A percentile compares a stretch with the other conserved stretches of the same genome.
Evolutionary conservation across 2,888 invertebrate genomes (phyloP).

Genomic region (Gymnosoma rotundatum): DNA sequence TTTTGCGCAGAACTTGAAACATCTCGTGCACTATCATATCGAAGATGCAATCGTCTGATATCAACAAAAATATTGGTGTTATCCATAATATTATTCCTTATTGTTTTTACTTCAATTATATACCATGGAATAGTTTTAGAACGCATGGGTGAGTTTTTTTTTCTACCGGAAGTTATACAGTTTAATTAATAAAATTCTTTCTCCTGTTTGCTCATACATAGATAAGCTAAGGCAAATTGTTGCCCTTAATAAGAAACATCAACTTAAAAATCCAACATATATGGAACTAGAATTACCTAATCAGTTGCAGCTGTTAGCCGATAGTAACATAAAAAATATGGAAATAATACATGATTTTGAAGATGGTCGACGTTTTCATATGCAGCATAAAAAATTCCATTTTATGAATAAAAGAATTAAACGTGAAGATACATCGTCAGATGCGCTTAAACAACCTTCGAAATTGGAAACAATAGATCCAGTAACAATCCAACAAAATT

Average conservation of each 20-base stretch:
- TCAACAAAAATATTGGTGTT: slow-evolving; percentile 73
- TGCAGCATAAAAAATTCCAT: slow-evolving; percentile 45
- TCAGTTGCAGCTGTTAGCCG: slow-evolving; percentile 22
- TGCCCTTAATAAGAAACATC: slow-evolving; percentile 72
- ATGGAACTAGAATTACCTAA: slow-evolving; percentile 59
- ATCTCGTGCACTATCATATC: slow-evolving; percentile 65
- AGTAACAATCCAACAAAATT: slow-evolving; percentile 70
- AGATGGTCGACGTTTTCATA: slow-evolving; percentile 65
- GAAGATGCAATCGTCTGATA: slow-evolving; percentile 72
- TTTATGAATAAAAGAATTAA: slow-evolving; percentile 42
- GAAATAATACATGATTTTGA: slow-evolving; percentile 35
- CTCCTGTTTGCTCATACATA: slow-evolving; percentile 33
- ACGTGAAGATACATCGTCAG: slow-evolving; percentile 20
- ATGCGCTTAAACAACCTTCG: not conserved
- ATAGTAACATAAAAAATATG: slow-evolving; percentile 40
- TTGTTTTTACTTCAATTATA: slow-evolving; percentile 75
- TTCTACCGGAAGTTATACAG: not conserved
- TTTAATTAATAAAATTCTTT: not conserved
- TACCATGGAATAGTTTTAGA: slow-evolving; percentile 78
- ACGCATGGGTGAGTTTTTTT: slow-evolving; percentile 74
- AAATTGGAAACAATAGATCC: slow-evolving; percentile 73
- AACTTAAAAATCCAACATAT: slow-evolving; percentile 67
- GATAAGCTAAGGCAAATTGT: slow-evolving; percentile 75
- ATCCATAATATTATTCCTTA: slow-evolving; percentile 73
- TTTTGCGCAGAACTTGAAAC: slow-evolving; percentile 71